These are phyloP conservation scores for Sphenopsis melanotis DNA, from an alignment of 2,797 vertebrate species.

Conservation along the genomic window DNA sequence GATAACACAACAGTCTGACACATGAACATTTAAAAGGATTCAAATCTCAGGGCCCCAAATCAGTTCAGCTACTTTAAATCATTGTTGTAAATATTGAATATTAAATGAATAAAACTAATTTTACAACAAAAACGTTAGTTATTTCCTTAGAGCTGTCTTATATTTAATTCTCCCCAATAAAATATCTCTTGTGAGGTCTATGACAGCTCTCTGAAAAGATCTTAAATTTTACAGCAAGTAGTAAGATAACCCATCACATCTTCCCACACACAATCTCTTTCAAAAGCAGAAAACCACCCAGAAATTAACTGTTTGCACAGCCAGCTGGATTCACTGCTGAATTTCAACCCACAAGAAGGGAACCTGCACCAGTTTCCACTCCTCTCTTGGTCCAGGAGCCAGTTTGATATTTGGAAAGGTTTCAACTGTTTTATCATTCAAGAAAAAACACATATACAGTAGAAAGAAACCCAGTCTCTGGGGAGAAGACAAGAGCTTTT, in stretches of 20 bases:
- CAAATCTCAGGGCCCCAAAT: neutral
- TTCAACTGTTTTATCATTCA: neutral
- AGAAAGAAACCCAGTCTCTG: neutral
- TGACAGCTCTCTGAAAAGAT: neutral
- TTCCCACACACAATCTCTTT: neutral
- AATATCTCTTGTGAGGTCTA: neutral
- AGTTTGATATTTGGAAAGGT: neutral
- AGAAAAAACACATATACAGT: neutral
- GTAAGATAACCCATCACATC: neutral
- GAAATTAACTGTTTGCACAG: neutral
- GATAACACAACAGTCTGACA: neutral
- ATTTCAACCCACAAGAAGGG: neutral
- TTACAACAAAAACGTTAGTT: neutral
- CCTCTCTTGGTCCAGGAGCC: neutral
- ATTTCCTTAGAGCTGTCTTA: neutral
- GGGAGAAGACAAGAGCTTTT: neutral
- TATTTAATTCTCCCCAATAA: neutral
- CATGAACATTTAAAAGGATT: neutral
- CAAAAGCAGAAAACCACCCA: neutral
- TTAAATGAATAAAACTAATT: constrained; percentile 5
- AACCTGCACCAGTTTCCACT: neutral
- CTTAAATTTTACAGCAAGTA: neutral
- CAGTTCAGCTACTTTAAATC: neutral
- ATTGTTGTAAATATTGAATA: neutral
- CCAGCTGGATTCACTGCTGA: neutral